phyloP scores from a whole-genome alignment of 2,113 vertebrate genomes.

The Ptyas mucosa region DNA sequence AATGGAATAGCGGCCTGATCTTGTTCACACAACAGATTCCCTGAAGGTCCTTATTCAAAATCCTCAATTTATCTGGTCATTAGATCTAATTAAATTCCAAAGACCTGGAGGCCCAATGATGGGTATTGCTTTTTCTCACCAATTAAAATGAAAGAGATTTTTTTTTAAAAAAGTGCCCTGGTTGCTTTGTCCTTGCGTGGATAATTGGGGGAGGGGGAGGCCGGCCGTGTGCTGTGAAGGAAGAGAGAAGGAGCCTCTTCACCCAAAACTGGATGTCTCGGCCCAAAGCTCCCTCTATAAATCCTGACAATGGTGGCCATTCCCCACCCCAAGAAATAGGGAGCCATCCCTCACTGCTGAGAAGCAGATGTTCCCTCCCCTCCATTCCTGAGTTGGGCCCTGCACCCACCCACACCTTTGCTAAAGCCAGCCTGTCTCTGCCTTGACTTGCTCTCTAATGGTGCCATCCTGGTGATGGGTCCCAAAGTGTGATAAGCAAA shows the following conservation, averaged over 20 bases:
- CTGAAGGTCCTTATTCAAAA: constrained; percentile 57
- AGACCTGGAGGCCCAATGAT: constrained; percentile 53
- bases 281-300: not conserved
- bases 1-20: constrained; percentile 45
- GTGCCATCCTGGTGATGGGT: not conserved
- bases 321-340: not conserved
- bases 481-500: not conserved
- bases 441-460: not conserved
- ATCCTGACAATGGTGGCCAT: not conserved
- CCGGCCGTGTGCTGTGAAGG: accelerated
- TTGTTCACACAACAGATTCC: constrained; percentile 50
- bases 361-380: not conserved
- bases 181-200: constrained; percentile 47
- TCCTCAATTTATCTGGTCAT: constrained; percentile 68
- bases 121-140: constrained; percentile 56
- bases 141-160: constrained; percentile 61
- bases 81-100: constrained; percentile 69
- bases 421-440: not conserved
- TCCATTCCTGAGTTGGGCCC: not conserved
- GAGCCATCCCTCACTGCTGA: not conserved
- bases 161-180: constrained; percentile 44
- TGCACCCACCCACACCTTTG: not conserved
- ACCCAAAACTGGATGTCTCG: not conserved
- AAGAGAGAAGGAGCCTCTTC: not conserved
- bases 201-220: constrained; percentile 4